Evolutionary conservation across 1,140 invertebrate species (phyloP).

Genomic region (Euura saliciscinereae): DNA sequence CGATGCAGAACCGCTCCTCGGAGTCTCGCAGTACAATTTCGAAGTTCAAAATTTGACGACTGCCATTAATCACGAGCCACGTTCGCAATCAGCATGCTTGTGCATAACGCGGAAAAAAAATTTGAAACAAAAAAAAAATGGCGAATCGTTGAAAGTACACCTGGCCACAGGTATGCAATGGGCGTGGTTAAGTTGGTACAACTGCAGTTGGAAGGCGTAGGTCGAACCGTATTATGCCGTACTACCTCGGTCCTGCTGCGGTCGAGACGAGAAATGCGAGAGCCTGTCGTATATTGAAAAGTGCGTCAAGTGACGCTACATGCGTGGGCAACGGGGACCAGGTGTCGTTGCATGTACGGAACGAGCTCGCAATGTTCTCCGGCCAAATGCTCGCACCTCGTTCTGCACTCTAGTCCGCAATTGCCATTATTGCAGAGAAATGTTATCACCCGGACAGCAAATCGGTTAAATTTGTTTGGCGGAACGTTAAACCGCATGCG

Average conservation of each 20-base stretch:
- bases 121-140: background rate
- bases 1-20: too few relatives aligned
- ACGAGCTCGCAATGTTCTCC: too few relatives aligned
- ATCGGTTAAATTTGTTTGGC: too few relatives aligned
- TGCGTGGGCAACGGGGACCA: conserved; percentile 13
- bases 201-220: conserved; percentile 10
- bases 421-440: too few relatives aligned
- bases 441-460: too few relatives aligned
- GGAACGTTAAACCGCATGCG: too few relatives aligned
- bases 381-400: too few relatives aligned
- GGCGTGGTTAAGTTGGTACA: conserved; percentile 13
- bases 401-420: too few relatives aligned
- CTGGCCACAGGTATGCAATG: conserved; percentile 13
- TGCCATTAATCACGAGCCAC: too few relatives aligned
- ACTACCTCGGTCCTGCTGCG: background rate
- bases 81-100: too few relatives aligned
- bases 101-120: conserved; percentile 10
- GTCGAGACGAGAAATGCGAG: background rate
- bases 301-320: conserved; percentile 10
- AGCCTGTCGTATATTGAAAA: conserved; percentile 10
- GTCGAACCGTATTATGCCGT: conserved; percentile 15
- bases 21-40: too few relatives aligned
- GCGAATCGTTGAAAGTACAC: conserved; percentile 9
- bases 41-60: too few relatives aligned
- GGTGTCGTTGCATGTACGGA: background rate